These are phyloP conservation scores for Pachycephala philippinensis DNA, from an alignment of 2,113 vertebrate species.

Conservation along the genomic window DNA sequence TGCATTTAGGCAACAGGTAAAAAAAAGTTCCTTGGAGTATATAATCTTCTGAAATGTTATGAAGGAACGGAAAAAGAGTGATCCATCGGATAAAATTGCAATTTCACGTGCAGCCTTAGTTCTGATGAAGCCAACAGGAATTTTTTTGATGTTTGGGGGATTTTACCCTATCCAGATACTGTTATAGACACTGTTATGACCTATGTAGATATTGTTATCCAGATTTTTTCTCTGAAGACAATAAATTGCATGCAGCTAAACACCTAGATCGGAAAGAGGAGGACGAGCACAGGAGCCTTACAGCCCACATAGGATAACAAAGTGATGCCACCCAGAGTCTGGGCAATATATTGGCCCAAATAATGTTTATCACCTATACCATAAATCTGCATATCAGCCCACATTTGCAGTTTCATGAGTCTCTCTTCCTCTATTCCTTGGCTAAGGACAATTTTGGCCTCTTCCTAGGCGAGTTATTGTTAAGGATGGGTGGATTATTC, in stretches of 20 bases:
- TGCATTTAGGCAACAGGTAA: not conserved
- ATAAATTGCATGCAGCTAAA: not conserved
- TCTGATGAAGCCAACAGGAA: not conserved
- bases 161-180: not conserved
- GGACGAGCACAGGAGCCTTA: not conserved
- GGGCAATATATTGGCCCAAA: not conserved
- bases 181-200: not conserved
- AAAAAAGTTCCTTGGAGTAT: not conserved
- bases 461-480: not conserved
- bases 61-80: not conserved
- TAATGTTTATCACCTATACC: not conserved
- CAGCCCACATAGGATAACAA: accelerated
- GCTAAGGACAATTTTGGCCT: not conserved
- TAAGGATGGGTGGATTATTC: not conserved
- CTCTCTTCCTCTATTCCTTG: not conserved
- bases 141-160: not conserved
- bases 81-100: not conserved
- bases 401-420: not conserved
- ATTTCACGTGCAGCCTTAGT: not conserved
- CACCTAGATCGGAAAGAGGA: not conserved
- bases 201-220: not conserved
- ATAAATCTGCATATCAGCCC: not conserved
- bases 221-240: not conserved
- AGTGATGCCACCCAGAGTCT: not conserved
- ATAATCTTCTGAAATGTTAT: not conserved